Conservation (phyloP, 1,140 invertebrate genomes). For the Lasioglossum baleicum region DNA sequence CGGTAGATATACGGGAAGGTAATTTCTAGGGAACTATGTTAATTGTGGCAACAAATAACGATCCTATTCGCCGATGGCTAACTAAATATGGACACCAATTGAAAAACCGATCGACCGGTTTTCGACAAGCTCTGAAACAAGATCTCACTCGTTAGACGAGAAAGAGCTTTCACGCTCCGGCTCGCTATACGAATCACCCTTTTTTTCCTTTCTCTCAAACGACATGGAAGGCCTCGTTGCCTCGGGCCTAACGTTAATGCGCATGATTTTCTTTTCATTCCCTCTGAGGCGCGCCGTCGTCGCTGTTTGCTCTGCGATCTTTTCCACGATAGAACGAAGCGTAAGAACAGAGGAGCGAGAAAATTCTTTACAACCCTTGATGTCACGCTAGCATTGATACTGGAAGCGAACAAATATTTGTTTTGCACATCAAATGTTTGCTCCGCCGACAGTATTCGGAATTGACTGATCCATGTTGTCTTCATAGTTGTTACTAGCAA, state of each 20-base stretch:
- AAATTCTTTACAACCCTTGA: neutral
- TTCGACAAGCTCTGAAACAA: conserved; percentile 11
- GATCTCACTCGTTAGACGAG: conserved; percentile 31
- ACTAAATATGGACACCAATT: neutral
- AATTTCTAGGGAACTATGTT: neutral
- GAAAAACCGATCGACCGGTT: conserved; percentile 19
- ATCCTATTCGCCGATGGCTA: neutral
- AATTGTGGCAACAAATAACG: neutral
- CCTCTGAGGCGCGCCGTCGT: neutral
- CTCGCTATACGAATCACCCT: conserved; percentile 21
- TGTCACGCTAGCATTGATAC: too few relatives aligned
- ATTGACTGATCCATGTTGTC: neutral
- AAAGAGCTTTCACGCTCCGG: conserved; percentile 11
- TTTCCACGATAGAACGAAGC: conserved; percentile 18
- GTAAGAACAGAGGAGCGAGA: neutral
- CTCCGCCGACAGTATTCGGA: neutral
- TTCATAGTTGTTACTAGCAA: too few relatives aligned
- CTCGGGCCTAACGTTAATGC: conserved; percentile 44
- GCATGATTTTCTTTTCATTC: conserved; percentile 44
- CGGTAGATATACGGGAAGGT: too few relatives aligned
- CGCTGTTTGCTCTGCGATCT: conserved; percentile 39
- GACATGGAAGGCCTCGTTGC: conserved; percentile 37
- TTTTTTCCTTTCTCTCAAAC: conserved; percentile 17
- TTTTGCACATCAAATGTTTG: neutral
- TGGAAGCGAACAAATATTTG: neutral